These are phyloP conservation scores for Sus scrofa DNA, from an alignment of 2,113 vertebrate genomes.

Conservation along the genomic window DNA sequence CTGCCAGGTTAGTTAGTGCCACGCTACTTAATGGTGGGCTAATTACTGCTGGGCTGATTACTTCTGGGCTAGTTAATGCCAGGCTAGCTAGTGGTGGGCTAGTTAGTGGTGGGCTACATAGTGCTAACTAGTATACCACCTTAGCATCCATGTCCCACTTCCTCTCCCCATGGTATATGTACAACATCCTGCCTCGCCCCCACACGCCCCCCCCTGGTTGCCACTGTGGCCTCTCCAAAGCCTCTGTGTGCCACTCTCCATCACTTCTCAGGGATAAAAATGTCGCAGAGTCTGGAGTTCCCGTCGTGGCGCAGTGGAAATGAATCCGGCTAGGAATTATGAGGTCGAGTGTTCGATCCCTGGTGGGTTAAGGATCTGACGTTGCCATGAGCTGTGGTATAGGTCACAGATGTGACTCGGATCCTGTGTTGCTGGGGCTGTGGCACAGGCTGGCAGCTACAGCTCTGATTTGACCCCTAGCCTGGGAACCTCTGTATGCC, in stretches of 20 bases:
- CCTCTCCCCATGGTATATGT: neutral
- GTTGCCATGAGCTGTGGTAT: no score
- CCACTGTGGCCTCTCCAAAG: neutral
- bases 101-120: no score
- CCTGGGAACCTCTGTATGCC: no score
- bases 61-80: neutral
- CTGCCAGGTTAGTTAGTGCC: neutral
- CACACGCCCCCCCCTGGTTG: neutral
- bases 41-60: neutral
- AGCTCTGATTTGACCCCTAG: no score
- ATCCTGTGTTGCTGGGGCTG: no score
- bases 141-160: neutral
- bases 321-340: no score
- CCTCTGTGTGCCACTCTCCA: neutral
- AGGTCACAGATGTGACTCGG: no score
- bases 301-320: no score
- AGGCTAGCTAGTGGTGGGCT: neutral
- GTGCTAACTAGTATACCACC: neutral
- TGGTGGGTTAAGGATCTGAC: no score
- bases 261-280: neutral
- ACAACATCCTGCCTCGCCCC: neutral
- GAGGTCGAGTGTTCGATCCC: no score
- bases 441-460: no score
- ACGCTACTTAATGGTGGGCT: neutral
- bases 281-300: neutral